These are phyloP conservation scores for Meta bourneti DNA, from an alignment of 2,888 invertebrate species.

Conservation along the genomic window DNA sequence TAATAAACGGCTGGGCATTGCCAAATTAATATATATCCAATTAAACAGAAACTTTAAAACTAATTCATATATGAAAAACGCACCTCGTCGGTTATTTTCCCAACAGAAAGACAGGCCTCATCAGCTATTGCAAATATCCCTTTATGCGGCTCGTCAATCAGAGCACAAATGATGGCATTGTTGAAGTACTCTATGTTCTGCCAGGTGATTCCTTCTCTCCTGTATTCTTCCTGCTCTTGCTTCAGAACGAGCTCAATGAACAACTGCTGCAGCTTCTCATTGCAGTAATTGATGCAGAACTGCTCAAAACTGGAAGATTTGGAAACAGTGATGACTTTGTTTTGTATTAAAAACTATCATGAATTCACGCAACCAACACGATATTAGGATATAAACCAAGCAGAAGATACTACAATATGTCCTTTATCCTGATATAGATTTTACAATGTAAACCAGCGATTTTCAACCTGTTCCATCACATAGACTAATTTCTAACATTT, in stretches of 20 bases:
- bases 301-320: slow-evolving; percentile 88
- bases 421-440: too few relatives aligned
- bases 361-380: too few relatives aligned
- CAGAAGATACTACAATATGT: too few relatives aligned
- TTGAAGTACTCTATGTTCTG: slow-evolving; percentile 97
- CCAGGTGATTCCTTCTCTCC: slow-evolving; percentile 97
- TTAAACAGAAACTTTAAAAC: too few relatives aligned
- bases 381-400: too few relatives aligned
- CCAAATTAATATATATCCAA: too few relatives aligned
- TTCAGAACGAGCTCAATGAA: slow-evolving; percentile 98
- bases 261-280: slow-evolving; percentile 98
- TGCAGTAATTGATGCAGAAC: slow-evolving; percentile 99
- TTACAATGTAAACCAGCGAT: too few relatives aligned
- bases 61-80: slow-evolving; percentile 19
- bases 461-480: too few relatives aligned
- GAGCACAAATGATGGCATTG: slow-evolving; percentile 96
- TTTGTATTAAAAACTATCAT: too few relatives aligned
- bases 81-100: slow-evolving; percentile 88
- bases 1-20: too few relatives aligned
- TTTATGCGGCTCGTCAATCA: slow-evolving; percentile 95
- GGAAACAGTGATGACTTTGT: too few relatives aligned
- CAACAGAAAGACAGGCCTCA: slow-evolving; percentile 97
- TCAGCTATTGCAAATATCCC: slow-evolving; percentile 96
- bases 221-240: slow-evolving; percentile 98
- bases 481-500: too few relatives aligned